Conservation (phyloP, 2,797 vertebrate species). For the Pagetopsis macropterus region DNA sequence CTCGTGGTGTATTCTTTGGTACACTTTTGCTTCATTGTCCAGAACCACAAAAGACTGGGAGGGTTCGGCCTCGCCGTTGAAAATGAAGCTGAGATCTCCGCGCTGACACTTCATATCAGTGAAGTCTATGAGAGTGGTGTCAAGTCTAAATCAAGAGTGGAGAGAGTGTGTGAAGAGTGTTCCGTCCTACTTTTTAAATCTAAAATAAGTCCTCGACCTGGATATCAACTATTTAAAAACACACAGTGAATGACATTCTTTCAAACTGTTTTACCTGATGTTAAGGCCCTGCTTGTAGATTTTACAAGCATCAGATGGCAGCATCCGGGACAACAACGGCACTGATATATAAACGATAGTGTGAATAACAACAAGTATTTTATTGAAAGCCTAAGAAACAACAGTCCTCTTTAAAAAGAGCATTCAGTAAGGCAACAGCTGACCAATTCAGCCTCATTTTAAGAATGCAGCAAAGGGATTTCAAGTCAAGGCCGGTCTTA, state of each 20-base stretch:
- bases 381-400: neutral
- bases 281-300: constrained; percentile 99
- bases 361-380: neutral
- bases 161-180: constrained; percentile 27
- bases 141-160: constrained; percentile 85
- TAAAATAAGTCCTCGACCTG: constrained; percentile 67
- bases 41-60: constrained; percentile 95
- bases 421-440: neutral
- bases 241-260: constrained; percentile 7
- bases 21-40: constrained; percentile 97
- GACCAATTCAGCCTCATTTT: neutral
- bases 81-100: constrained; percentile 96
- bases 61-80: constrained; percentile 91
- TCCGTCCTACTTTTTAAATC: constrained; percentile 57
- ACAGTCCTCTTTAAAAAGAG: neutral
- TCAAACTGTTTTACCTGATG: constrained; percentile 88
- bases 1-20: constrained; percentile 98
- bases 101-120: constrained; percentile 99
- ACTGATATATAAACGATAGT: constrained; percentile 77
- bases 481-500: neutral
- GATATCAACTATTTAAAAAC: constrained; percentile 50
- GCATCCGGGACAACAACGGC: constrained; percentile 95
- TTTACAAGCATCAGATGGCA: constrained; percentile 98
- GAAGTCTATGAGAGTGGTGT: constrained; percentile 98
- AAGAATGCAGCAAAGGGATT: neutral